Evolutionary conservation across 1,140 invertebrate species (phyloP), one percentile per base, ranked within the genome.

Genomic region (Lepidostoma basale): DNA sequence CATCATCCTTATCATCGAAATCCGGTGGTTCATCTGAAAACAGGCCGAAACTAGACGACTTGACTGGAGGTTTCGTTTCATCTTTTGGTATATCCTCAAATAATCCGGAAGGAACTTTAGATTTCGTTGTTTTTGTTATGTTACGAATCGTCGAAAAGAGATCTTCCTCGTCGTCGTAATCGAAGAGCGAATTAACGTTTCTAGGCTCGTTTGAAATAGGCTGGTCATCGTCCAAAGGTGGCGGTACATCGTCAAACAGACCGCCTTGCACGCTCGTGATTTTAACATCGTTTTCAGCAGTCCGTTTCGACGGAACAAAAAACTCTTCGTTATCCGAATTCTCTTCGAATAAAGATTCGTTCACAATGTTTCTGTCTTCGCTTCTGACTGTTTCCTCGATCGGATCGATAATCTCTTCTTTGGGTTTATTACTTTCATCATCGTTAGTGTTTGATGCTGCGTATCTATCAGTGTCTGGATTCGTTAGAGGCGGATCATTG

Each of bases 91-190:
- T 5, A 18, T 49, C 30, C 36, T 64, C 62, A 22, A 52, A 64
- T 30, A 64, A 28, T n/a, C 62, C 45, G 16, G 20, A 44, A 22
- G 33, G 20, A 40, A 23, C 20, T 26, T 20, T 42, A 14, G 1
- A 30, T 23, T 60, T 40, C 23, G 10, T 60, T 12, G 56, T 60
- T 42, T 60, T 60, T n/a, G 56, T 60, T 5, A 59, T 47, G 39
- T 52, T 66, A 74, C 81, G 78, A 14, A 80, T 68, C 68, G 30
- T 62, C 5, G 54, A 63, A 33, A 73, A 73, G 22, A 73, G 45
- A 64, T 73, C 71, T 10, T 67, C 64, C 23, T 73, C 63, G 12
- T 69, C 67, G 28, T 66, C 58, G 39, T 69, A 63, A 58, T 73
- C 62, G 28, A 67, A 69, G 0, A 69, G 44, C 2, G 66, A 65